A percentile compares a stretch with the other conserved stretches of the same genome.
Conservation (phyloP, 1,140 invertebrate genomes). For the Halictus rubicundus region DNA sequence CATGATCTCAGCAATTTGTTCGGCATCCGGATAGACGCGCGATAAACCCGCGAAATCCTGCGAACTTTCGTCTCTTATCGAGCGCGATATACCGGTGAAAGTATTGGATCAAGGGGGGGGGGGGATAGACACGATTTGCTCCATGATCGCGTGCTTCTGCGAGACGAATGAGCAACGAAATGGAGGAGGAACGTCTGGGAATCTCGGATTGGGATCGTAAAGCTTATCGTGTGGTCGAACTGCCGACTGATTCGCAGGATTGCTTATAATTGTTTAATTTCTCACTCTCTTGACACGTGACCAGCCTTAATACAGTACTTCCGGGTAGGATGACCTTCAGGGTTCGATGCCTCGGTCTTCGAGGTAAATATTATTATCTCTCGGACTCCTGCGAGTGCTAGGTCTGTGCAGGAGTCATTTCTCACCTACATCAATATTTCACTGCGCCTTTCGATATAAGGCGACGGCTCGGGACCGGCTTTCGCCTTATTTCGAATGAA, state of each 20-base stretch:
- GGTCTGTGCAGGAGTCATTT: too few relatives aligned
- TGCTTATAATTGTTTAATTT: background rate
- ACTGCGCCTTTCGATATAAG: too few relatives aligned
- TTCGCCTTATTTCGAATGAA: too few relatives aligned
- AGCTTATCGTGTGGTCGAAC: background rate
- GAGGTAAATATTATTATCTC: too few relatives aligned
- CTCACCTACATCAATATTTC: too few relatives aligned
- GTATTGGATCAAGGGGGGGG: background rate
- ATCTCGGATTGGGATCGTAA: background rate
- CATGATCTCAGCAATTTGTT: constrained; percentile 19
- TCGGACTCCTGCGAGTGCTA: too few relatives aligned
- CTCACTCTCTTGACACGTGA: background rate
- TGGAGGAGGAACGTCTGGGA: background rate
- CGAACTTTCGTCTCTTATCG: constrained; percentile 7
- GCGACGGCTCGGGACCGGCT: too few relatives aligned
- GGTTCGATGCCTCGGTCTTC: too few relatives aligned
- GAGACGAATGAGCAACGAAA: constrained; percentile 22
- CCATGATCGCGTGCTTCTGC: background rate
- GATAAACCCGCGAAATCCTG: background rate
- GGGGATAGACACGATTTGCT: constrained; percentile 43
- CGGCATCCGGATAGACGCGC: background rate
- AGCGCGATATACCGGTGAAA: background rate
- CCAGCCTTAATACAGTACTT: background rate
- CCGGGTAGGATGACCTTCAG: too few relatives aligned
- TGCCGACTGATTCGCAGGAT: background rate